Conservation (phyloP, 2,113 vertebrate species). For the Pterocles orientalis region DNA sequence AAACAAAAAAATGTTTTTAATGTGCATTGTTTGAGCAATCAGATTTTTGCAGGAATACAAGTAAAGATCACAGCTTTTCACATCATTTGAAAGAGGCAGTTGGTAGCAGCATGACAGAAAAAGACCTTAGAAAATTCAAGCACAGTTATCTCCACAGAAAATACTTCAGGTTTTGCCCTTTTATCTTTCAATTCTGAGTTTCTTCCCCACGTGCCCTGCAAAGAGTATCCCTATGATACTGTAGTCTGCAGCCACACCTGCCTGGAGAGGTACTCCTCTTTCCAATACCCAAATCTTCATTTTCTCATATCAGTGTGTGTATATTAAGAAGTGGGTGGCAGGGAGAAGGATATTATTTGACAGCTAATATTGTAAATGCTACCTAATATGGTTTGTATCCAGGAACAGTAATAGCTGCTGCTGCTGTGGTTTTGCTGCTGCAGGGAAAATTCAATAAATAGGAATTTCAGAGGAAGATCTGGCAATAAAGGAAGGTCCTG, state of each 20-base stretch:
- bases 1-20: background rate
- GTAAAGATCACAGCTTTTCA: constrained; percentile 32
- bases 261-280: background rate
- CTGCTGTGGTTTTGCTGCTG: constrained; percentile 42
- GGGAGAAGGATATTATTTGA: constrained; percentile 27
- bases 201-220: background rate
- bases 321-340: constrained; percentile 25
- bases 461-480: constrained; percentile 5
- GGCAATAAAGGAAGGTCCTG: background rate
- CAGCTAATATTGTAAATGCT: constrained; percentile 53
- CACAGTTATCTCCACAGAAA: background rate
- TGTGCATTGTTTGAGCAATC: background rate
- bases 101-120: background rate
- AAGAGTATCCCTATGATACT: background rate
- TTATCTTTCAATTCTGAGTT: constrained; percentile 1
- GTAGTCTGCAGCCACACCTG: background rate
- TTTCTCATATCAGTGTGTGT: constrained; percentile 11
- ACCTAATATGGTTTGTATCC: constrained; percentile 44
- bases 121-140: background rate
- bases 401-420: constrained; percentile 32
- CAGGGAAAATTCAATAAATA: constrained; percentile 49
- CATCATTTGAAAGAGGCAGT: background rate
- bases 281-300: background rate
- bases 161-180: background rate
- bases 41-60: background rate